phyloP scores from a whole-genome alignment of 2,113 vertebrate genomes.

The Anarhynchus alexandrinus region DNA sequence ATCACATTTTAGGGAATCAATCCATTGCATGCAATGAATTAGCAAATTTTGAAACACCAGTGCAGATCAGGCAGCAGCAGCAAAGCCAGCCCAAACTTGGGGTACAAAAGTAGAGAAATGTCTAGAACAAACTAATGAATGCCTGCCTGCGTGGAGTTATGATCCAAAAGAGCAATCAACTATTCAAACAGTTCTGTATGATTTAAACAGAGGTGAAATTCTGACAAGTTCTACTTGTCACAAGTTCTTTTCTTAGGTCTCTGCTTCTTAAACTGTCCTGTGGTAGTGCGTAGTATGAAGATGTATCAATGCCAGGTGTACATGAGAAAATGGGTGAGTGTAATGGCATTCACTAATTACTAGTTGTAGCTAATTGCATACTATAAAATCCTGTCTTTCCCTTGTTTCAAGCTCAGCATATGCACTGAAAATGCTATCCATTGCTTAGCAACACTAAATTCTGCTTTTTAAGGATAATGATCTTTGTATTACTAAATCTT shows the following conservation, averaged over 20 bases:
- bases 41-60: neutral
- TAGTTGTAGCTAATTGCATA: neutral
- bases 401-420: neutral
- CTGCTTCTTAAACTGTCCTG: neutral
- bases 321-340: neutral
- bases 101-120: neutral
- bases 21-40: neutral
- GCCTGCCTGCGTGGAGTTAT: neutral
- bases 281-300: neutral
- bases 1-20: neutral
- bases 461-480: neutral
- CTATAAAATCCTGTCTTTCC: neutral
- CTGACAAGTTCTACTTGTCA: neutral
- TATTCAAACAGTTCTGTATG: neutral
- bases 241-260: neutral
- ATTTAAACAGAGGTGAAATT: neutral
- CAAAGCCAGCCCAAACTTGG: neutral
- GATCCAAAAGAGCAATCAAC: neutral
- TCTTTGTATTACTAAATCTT: neutral
- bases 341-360: neutral
- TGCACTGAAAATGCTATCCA: neutral
- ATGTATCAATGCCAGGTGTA: neutral
- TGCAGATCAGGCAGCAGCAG: neutral
- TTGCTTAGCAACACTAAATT: constrained; percentile 17
- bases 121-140: neutral